Percentiles rank a stretch among this genome's conserved stretches.
These are phyloP conservation scores for Microctenopoma stevenorrisi DNA, from an alignment of 2,797 vertebrate species.

Conservation along the genomic window DNA sequence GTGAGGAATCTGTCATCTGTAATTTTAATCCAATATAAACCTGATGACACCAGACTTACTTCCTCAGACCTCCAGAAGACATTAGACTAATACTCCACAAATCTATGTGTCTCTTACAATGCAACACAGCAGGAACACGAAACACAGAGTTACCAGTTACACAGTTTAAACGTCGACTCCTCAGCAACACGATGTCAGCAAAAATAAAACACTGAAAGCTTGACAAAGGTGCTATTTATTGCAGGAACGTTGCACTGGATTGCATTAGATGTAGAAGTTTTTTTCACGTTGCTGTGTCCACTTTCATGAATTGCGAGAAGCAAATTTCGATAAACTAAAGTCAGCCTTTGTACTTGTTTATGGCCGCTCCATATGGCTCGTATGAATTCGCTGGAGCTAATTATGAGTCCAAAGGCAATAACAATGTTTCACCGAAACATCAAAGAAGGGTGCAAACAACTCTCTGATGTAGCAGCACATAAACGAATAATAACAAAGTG, in stretches of 20 bases:
- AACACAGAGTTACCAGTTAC: constrained; percentile 24
- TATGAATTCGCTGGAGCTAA: constrained; percentile 64
- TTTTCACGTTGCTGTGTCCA: constrained; percentile 47
- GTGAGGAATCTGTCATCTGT: background rate
- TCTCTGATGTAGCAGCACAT: constrained; percentile 62
- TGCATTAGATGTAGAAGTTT: constrained; percentile 48
- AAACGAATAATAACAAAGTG: constrained; percentile 69
- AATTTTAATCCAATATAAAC: background rate
- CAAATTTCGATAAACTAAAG: constrained; percentile 63
- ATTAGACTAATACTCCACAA: background rate
- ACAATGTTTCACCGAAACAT: constrained; percentile 66
- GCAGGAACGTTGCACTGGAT: constrained; percentile 56
- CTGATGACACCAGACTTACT: constrained; percentile 2
- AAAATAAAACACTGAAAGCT: constrained; percentile 23
- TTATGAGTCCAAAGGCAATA: constrained; percentile 77
- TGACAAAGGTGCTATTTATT: constrained; percentile 44
- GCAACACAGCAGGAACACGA: background rate
- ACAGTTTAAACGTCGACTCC: constrained; percentile 1
- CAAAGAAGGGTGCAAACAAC: constrained; percentile 65
- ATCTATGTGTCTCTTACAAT: background rate
- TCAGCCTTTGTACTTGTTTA: constrained; percentile 71
- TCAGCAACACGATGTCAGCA: constrained; percentile 19
- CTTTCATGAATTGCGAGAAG: constrained; percentile 50
- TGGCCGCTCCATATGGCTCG: constrained; percentile 56
- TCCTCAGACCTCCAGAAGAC: background rate